Evolutionary conservation across 2,888 invertebrate species (phyloP).

Genomic region (Microplitis deprimator): DNA sequence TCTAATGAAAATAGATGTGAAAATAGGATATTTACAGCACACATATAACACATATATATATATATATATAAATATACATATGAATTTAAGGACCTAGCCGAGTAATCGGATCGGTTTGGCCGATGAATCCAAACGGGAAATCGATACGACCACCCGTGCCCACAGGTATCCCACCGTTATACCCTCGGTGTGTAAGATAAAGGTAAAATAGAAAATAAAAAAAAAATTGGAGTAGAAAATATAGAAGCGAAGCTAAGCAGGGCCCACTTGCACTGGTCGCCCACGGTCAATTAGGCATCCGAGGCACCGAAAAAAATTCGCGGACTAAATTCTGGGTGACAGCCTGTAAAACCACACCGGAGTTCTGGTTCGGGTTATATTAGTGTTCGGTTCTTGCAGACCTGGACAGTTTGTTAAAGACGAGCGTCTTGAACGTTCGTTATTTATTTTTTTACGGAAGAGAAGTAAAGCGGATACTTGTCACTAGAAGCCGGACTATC

Average conservation of each 20-base stretch:
- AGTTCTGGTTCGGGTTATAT: constrained; percentile 60
- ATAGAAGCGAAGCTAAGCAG: constrained; percentile 40
- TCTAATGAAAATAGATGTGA: not conserved
- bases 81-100: constrained; percentile 24
- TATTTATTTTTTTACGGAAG: constrained; percentile 17
- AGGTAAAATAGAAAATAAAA: constrained; percentile 18
- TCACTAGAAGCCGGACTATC: constrained; percentile 14
- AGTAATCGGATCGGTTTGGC: constrained; percentile 43
- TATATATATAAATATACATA: constrained; percentile 8
- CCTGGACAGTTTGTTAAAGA: too few species aligned
- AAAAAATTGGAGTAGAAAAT: constrained; percentile 22
- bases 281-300: constrained; percentile 67
- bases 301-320: constrained; percentile 58
- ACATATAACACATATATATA: not conserved
- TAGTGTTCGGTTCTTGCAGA: not conserved
- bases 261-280: constrained; percentile 55
- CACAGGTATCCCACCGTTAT: constrained; percentile 28
- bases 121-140: constrained; percentile 40
- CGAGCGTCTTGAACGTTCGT: too few species aligned
- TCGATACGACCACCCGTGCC: constrained; percentile 43
- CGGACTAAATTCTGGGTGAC: constrained; percentile 68
- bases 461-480: constrained; percentile 31
- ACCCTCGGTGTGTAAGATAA: constrained; percentile 16
- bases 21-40: not conserved
- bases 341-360: constrained; percentile 63